Base-by-base conservation (phyloP, 2,888 invertebrate genomes). In the Ornithoptera priamus region DNA sequence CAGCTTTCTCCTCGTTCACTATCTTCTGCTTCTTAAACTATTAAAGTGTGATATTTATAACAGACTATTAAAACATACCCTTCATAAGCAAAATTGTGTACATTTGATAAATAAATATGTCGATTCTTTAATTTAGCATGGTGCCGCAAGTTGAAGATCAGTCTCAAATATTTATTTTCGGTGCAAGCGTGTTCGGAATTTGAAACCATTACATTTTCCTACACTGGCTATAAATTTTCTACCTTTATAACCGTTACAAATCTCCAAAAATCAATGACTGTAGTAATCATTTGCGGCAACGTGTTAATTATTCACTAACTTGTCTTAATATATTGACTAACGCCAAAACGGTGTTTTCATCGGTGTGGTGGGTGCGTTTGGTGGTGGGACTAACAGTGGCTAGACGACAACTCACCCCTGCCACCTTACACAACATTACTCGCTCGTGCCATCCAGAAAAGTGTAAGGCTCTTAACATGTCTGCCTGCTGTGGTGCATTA, bases 321-420 rank as follows among this genome's bases (percentile, higher is more conserved):
- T 61, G 10, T 61, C 42, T 67, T 69, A 70, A 63, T 74, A 70
- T 62, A 2, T 71, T 76, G 69, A 80, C 78, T 81, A 78, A 81
- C 77, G 74, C 73, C 82, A 84, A 87, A 88, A 88, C 86, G 79
- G 72, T 85, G 77, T 87, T 86, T 81, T 69, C 82, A 81, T 86
- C 79, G 83, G 80, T 83, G 82, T 82, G 78, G 77, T 80, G 76
- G 80, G 82, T 78, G 87, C 81, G 76, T 80, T 81, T 77, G 88
- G 82, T 81, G 88, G 80, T 79, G 84, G 81, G 80, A 85, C 86
- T 90, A 90, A 90, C 90, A 95, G 95, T 96, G 96, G 96, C 93
- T 96, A 94, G 96, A 95, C 87, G 95, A 96, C 90, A 95, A 96
- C 92, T 95, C 95, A 76, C 94, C 94, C 77, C 93, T 94, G 83